These are phyloP conservation scores for Dascyllus trimaculatus DNA, from an alignment of 2,113 vertebrate species.

Conservation along the genomic window DNA sequence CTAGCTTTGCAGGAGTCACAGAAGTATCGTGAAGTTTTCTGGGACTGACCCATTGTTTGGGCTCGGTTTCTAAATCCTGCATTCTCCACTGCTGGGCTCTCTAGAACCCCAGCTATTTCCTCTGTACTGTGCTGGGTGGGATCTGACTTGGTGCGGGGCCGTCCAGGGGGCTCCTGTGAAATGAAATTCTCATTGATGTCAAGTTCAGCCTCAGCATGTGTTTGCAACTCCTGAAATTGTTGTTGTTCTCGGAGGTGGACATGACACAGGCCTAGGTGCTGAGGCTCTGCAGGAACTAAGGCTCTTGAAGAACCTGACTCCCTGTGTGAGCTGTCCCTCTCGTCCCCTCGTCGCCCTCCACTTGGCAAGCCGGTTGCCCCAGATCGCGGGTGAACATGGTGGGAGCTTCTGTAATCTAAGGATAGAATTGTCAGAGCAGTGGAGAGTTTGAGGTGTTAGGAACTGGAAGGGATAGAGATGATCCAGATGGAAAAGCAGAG, in stretches of 20 bases:
- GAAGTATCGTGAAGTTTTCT: slow-evolving; percentile 86
- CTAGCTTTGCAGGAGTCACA: slow-evolving; percentile 96
- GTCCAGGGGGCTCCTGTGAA: slow-evolving; percentile 87
- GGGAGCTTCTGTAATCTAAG: slow-evolving; percentile 96
- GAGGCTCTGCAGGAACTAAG: slow-evolving; percentile 86
- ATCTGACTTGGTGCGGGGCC: slow-evolving; percentile 96
- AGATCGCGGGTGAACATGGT: slow-evolving; percentile 89
- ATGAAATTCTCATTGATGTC: slow-evolving; percentile 97
- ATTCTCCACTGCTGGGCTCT: slow-evolving; percentile 80
- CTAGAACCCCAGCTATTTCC: slow-evolving; percentile 81
- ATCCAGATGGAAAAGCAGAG: slow-evolving; percentile 83
- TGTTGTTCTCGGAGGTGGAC: slow-evolving; percentile 95
- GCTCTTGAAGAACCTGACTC: slow-evolving; percentile 82
- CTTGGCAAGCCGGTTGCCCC: slow-evolving; percentile 82
- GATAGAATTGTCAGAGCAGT: slow-evolving; percentile 88
- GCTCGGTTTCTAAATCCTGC: slow-evolving; percentile 88
- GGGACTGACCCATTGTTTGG: slow-evolving; percentile 90
- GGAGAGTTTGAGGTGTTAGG: slow-evolving; percentile 82
- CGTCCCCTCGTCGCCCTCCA: slow-evolving; percentile 89
- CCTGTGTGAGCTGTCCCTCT: slow-evolving; percentile 88
- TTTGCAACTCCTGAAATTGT: slow-evolving; percentile 88
- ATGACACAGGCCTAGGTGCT: slow-evolving; percentile 96
- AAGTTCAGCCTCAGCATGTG: slow-evolving; percentile 80
- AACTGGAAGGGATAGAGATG: slow-evolving; percentile 70
- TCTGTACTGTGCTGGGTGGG: slow-evolving; percentile 93